These are phyloP conservation scores for Tiliacea aurago DNA, from an alignment of 2,888 invertebrate genomes.

Conservation along the genomic window DNA sequence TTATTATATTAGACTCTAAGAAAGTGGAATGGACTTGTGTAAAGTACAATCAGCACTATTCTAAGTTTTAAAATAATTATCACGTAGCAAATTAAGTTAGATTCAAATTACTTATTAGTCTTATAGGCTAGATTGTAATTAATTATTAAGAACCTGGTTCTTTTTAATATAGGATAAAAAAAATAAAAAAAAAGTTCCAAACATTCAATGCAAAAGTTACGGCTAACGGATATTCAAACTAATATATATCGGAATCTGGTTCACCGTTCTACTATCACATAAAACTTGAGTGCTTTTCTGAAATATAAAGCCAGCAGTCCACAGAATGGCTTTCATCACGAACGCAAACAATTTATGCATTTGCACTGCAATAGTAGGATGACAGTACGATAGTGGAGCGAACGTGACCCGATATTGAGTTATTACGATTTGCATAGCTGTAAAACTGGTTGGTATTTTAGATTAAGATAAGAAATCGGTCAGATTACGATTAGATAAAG, in stretches of 20 bases:
- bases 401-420: conserved; percentile 50
- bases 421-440: conserved; percentile 48
- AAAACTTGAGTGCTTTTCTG: conserved; percentile 54
- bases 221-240: conserved; percentile 59
- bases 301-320: conserved; percentile 54
- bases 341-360: conserved; percentile 57
- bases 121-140: no score
- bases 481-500: conserved; percentile 7
- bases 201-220: conserved; percentile 49
- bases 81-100: no score
- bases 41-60: no score
- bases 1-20: no score
- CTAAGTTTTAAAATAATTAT: no score
- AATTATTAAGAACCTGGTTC: no score
- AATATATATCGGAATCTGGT: conserved; percentile 39
- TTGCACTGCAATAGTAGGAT: conserved; percentile 24
- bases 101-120: no score
- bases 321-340: conserved; percentile 56
- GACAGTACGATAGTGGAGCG: conserved; percentile 8
- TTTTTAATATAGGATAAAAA: no score
- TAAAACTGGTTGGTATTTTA: conserved; percentile 45
- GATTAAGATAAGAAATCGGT: conserved; percentile 37
- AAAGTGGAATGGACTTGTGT: no score
- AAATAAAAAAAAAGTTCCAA: no score
- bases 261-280: conserved; percentile 34